Percentiles rank a stretch among this genome's conserved stretches.
Evolutionary conservation across 2,113 vertebrate species (phyloP).

Genomic region (Pluvialis apricaria): DNA sequence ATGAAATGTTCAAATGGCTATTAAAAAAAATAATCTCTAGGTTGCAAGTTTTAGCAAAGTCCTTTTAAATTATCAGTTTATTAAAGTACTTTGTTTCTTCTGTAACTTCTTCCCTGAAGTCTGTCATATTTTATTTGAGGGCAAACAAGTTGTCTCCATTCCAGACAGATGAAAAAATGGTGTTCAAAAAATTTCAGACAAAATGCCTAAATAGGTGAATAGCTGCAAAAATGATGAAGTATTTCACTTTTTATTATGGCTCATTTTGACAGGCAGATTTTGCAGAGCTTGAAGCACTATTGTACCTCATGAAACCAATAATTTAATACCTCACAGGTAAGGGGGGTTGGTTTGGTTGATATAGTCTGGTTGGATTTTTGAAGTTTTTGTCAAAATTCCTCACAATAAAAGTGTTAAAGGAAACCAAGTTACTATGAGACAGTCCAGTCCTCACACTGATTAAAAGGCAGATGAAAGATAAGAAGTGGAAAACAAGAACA

Average conservation of each 20-base stretch:
- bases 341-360: neutral
- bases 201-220: neutral
- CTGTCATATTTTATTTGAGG: neutral
- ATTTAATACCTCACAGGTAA: neutral
- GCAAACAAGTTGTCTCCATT: neutral
- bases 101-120: neutral
- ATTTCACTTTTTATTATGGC: neutral
- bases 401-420: neutral
- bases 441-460: neutral
- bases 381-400: neutral
- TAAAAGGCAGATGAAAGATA: neutral
- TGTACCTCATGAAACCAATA: neutral
- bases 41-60: neutral
- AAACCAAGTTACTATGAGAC: neutral
- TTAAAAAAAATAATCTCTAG: neutral
- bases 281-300: neutral
- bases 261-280: neutral
- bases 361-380: neutral
- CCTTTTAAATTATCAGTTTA: neutral
- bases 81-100: neutral
- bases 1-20: neutral
- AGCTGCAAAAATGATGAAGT: neutral
- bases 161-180: neutral
- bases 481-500: neutral
- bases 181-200: neutral